These are phyloP conservation scores for Laticauda colubrina DNA, from an alignment of 2,113 vertebrate species.

Conservation along the genomic window DNA sequence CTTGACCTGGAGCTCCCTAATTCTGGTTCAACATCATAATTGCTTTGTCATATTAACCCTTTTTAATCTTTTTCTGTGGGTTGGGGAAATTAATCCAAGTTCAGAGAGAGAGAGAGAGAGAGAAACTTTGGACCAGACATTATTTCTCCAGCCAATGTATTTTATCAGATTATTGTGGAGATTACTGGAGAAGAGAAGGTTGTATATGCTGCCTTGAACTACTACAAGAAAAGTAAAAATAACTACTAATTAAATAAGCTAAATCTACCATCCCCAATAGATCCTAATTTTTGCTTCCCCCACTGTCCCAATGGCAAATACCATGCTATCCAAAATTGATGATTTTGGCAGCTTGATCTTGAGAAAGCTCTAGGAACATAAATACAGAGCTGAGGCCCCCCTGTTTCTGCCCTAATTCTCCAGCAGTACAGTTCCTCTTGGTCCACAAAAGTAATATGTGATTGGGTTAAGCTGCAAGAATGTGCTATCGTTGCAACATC, in stretches of 20 bases:
- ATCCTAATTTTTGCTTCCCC: neutral
- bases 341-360: neutral
- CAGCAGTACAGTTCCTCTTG: neutral
- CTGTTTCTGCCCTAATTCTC: neutral
- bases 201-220: neutral
- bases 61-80: neutral
- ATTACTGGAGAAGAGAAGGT: neutral
- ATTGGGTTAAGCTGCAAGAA: constrained; percentile 9
- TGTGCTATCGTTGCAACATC: neutral
- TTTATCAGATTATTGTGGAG: neutral
- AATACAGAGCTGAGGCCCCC: neutral
- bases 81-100: neutral
- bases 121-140: neutral
- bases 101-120: neutral
- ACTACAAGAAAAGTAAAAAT: neutral
- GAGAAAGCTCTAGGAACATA: neutral
- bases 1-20: neutral
- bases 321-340: neutral
- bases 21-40: neutral
- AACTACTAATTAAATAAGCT: neutral
- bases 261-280: neutral
- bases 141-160: neutral
- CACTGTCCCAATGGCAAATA: neutral
- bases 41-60: neutral
- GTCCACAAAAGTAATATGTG: neutral